Base-by-base conservation (phyloP, 2,888 invertebrate species). In the Sinopyrophorus schimmeli region DNA sequence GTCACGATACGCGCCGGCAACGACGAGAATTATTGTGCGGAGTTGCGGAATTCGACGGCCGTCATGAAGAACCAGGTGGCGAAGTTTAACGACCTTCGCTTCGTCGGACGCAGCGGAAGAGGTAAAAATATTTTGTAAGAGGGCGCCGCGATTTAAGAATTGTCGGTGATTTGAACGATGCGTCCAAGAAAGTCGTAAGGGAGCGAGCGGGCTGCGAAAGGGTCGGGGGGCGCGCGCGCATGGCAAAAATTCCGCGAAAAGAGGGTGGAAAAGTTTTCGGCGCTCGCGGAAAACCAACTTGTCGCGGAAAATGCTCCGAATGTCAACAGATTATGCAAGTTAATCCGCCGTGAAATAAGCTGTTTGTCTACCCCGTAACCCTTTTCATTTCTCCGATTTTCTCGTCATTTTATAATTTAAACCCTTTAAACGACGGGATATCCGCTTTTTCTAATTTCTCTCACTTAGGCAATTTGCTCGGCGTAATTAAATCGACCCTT, bases 51-150 rank as follows among this genome's bases (percentile, higher is more conserved):
- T 77, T 89, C 87, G 64, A 89, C 91, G 9, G 93, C 96, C 0
- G 89, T 93, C 55, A 92, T 96, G 90, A 94, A 94, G 77, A 94
- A 95, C 72, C 93, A 95, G 74, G 92, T 96, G 59, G 97, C 97
- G 40, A 94, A 94, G 78, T 98, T 98, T 76, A 95, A 94, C 73
- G 97, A 98, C 78, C 81, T 98, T 47, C 81, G 97, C 73, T 98
- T 98, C 77, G 94, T 98, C 63, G 97, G 97, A 32, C 81, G 96
- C 64, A 95, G 95, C 71, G 97, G 97, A 40, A 80, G 97, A 82
- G 97, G 97, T 96, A 71, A 87, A 86, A 11, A 10, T 5, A n/a
- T n/a, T n/a, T n/a, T n/a, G n/a, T n/a, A 20, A 7, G 5, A 20
- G 21, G 21, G 21, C 21, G 21, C 21, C 21, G 7, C 21, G 21